A percentile compares a stretch with the other conserved stretches of the same genome.
phyloP scores from a whole-genome alignment of 1,140 invertebrate species.

The Drosophila pallidifrons region DNA sequence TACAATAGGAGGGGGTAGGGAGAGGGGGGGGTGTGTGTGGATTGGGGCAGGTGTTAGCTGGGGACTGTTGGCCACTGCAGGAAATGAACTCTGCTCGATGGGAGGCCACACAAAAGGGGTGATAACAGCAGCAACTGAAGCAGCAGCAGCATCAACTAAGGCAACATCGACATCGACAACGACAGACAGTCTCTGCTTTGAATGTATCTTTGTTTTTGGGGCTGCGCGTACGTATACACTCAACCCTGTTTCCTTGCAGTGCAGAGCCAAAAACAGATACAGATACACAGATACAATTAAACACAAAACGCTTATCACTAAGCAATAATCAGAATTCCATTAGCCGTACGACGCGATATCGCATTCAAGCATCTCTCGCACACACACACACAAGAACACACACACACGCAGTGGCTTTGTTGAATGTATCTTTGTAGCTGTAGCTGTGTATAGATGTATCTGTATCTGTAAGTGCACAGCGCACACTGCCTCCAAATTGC shows the following conservation, averaged over 20 bases:
- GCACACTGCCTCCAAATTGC: slow-evolving; percentile 41
- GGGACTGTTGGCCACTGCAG: slow-evolving; percentile 20
- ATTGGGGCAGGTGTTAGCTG: slow-evolving; percentile 23
- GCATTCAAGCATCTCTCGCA: slow-evolving; percentile 75
- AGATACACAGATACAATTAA: slow-evolving; percentile 84
- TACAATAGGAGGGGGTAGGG: neutral
- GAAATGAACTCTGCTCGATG: slow-evolving; percentile 38
- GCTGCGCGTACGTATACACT: neutral
- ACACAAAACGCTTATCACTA: slow-evolving; percentile 85
- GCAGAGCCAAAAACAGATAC: slow-evolving; percentile 56
- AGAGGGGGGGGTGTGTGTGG: neutral
- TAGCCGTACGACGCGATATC: slow-evolving; percentile 84
- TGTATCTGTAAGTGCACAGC: slow-evolving; percentile 58
- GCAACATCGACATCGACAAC: neutral
- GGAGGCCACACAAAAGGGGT: slow-evolving; percentile 33
- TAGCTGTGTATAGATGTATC: slow-evolving; percentile 45
- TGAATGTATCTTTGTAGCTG: slow-evolving; percentile 69
- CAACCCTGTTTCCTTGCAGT: slow-evolving; percentile 27
- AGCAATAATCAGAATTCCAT: slow-evolving; percentile 85
- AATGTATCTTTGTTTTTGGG: slow-evolving; percentile 5
- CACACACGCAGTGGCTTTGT: slow-evolving; percentile 46
- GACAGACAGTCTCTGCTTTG: neutral
- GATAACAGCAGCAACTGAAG: slow-evolving; percentile 11
- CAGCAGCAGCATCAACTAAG: neutral
- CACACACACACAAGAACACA: slow-evolving; percentile 60